phyloP scores from a whole-genome alignment of 2,888 invertebrate genomes.

The Cinara cedri region DNA sequence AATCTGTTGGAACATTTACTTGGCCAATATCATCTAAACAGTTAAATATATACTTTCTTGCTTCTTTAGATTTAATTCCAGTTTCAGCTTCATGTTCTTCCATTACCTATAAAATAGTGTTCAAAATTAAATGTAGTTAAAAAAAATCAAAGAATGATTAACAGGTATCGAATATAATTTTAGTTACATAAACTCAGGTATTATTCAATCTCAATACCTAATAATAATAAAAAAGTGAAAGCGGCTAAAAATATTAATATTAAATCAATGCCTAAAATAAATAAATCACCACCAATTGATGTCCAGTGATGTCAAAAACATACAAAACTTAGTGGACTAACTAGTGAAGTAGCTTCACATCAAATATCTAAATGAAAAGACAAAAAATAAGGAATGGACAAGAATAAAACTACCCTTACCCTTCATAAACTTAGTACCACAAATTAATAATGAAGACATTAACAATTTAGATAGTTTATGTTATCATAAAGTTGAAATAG shows the following conservation, averaged over 20 bases:
- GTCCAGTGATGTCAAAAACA: too few relatives aligned
- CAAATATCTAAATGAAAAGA: too few relatives aligned
- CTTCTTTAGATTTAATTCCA: slow-evolving; percentile 98
- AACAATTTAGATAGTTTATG: slow-evolving; percentile 9
- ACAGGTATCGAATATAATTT: too few relatives aligned
- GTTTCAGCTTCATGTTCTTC: slow-evolving; percentile 98
- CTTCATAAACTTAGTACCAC: background rate
- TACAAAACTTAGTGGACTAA: too few relatives aligned
- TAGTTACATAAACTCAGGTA: too few relatives aligned
- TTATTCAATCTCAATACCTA: too few relatives aligned
- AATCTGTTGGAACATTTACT: slow-evolving; percentile 94
- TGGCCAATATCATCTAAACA: slow-evolving; percentile 98
- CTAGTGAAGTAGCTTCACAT: too few relatives aligned
- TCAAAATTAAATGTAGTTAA: background rate
- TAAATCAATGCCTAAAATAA: too few relatives aligned
- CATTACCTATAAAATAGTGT: slow-evolving; percentile 72
- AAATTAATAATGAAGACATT: slow-evolving; percentile 15
- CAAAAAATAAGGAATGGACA: background rate
- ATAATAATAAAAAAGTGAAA: too few relatives aligned
- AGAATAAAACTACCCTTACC: background rate
- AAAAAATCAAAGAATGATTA: too few relatives aligned
- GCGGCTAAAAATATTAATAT: too few relatives aligned
- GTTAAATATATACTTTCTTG: slow-evolving; percentile 98
- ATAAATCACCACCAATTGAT: too few relatives aligned
- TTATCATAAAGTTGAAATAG: slow-evolving; percentile 21